Conservation (phyloP, 1,140 invertebrate species). For the Aphaenogaster floridana region DNA sequence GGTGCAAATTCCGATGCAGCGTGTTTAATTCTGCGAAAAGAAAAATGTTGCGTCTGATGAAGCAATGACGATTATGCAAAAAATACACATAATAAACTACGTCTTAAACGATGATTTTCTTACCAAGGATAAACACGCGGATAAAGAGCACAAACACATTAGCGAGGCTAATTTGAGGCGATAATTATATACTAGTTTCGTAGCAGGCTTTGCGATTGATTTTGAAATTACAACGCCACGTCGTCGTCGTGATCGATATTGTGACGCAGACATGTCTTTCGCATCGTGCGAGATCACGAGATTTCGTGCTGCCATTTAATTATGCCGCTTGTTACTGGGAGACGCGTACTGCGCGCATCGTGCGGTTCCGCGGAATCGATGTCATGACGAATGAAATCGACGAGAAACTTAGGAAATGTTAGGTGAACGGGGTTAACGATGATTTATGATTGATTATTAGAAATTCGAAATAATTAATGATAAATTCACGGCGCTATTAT, state of each 20-base stretch:
- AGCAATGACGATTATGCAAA: slow-evolving; percentile 2
- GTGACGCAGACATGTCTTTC: slow-evolving; percentile 38
- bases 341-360: slow-evolving; percentile 34
- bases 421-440: slow-evolving; percentile 2
- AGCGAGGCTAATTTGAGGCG: slow-evolving; percentile 28
- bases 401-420: slow-evolving; percentile 12
- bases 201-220: slow-evolving; percentile 24
- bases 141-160: slow-evolving; percentile 23
- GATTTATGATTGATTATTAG: slow-evolving; percentile 37
- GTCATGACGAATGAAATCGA: slow-evolving; percentile 49
- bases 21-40: not conserved
- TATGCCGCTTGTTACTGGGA: slow-evolving; percentile 37
- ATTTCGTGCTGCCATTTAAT: slow-evolving; percentile 61
- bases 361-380: slow-evolving; percentile 40
- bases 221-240: slow-evolving; percentile 35
- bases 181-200: slow-evolving; percentile 53
- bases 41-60: not conserved
- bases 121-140: slow-evolving; percentile 6
- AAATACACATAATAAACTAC: not conserved
- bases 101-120: slow-evolving; percentile 1
- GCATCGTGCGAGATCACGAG: slow-evolving; percentile 49
- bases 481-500: not conserved
- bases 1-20: slow-evolving; percentile 11
- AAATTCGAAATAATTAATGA: slow-evolving; percentile 37
- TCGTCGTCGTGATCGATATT: slow-evolving; percentile 49